Evolutionary conservation across 2,113 vertebrate genomes (phyloP), one percentile per base, ranked within the genome.

Genomic region (Spea bombifrons): DNA sequence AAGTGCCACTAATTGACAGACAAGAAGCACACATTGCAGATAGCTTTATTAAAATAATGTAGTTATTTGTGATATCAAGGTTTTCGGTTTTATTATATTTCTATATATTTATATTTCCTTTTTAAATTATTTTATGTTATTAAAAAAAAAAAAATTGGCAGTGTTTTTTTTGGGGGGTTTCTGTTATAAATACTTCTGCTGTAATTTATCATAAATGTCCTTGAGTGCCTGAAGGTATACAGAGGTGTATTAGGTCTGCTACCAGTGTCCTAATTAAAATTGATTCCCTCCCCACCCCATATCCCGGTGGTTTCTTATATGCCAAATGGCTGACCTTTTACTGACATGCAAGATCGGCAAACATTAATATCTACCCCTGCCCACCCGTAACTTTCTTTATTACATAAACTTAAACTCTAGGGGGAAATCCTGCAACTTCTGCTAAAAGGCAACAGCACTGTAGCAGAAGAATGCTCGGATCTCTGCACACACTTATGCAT

Each of bases 241-340:
- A 5, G 49, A 73, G 81, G 74, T 75, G 71, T 83, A 83, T 8
- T 48, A 86, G 75, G 63, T 83, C 61, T 64, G 72, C 57, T 71
- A 83, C 17, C 52, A 73, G 66, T 83, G 10, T 81, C 17, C 75
- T 85, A 83, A 89, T 87, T 83, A 88, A 73, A 88, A 89, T 86
- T 84, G 87, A 88, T 88, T 88, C 88, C 86, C 85, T 65, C 15
- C 15, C 15, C 15, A 44, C 46, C 75, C 47, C 69, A 85, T 75
- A 83, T 76, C 83, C 86, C 84, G 83, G 80, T 83, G 82, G 64
- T 69, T 76, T 65, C 55, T 71, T 61, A 67, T 59, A 76, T 73
- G 75, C 75, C n/a, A 85, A 82, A 84, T 81, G 82, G 81, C 85
- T 81, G 80, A 86, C 82, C 84, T 85, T 81, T 81, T 82, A 71